These are phyloP conservation scores for Campylomormyrus numenius DNA, from an alignment of 2,113 vertebrate species.

Conservation along the genomic window DNA sequence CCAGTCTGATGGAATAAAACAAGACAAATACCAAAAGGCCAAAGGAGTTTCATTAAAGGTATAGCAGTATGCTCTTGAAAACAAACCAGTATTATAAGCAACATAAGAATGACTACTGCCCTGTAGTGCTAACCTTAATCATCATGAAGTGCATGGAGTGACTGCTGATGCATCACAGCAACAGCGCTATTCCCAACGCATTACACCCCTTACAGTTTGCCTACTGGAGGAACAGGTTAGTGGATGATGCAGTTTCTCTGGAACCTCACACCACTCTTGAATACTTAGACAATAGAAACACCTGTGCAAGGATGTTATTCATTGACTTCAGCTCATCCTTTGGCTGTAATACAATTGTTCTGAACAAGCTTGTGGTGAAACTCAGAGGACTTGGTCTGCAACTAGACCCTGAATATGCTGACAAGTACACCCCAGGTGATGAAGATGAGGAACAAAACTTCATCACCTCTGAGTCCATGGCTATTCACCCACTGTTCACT, in stretches of 20 bases:
- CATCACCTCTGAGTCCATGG: not conserved
- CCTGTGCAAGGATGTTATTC: not conserved
- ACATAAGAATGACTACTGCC: not conserved
- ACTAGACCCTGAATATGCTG: not conserved
- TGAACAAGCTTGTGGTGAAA: not conserved
- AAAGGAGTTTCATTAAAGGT: not conserved
- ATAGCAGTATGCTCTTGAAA: not conserved
- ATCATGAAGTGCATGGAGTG: not conserved
- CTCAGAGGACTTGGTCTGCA: not conserved
- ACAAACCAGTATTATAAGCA: not conserved
- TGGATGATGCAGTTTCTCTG: not conserved
- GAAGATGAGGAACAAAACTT: not conserved
- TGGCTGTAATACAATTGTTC: not conserved
- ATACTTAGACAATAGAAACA: not conserved
- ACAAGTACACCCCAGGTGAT: not conserved
- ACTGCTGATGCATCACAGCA: not conserved
- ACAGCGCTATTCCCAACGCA: not conserved
- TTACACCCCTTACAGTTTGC: not conserved
- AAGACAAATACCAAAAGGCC: slow-evolving; percentile 9
- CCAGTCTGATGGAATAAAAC: slow-evolving; percentile 3
- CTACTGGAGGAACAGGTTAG: not conserved
- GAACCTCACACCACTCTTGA: not conserved
- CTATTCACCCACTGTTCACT: not conserved
- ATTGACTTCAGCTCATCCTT: not conserved
- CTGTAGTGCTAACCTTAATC: not conserved